These are phyloP conservation scores for Brachypalpus laphriformis DNA, from an alignment of 2,888 invertebrate genomes.

Conservation along the genomic window DNA sequence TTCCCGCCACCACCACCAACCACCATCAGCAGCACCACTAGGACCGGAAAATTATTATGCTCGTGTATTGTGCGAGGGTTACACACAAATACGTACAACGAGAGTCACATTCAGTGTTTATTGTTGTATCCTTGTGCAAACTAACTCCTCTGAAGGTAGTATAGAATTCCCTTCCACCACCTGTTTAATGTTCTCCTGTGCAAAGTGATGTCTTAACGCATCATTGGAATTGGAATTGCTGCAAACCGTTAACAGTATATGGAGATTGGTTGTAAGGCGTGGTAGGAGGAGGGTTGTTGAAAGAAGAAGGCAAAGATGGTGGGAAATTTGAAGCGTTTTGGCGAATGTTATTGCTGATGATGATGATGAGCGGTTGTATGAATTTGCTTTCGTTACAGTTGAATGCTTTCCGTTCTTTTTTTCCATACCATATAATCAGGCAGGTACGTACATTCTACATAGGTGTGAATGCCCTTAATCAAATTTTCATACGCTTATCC, in stretches of 20 bases:
- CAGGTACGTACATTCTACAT: too few species aligned
- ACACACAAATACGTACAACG: neutral
- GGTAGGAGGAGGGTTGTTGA: neutral
- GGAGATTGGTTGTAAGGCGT: neutral
- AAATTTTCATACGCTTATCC: slow-evolving; percentile 46
- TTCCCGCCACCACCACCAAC: slow-evolving; percentile 7
- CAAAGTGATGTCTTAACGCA: slow-evolving; percentile 56
- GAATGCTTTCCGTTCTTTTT: slow-evolving; percentile 15
- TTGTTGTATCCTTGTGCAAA: slow-evolving; percentile 26
- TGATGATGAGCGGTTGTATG: slow-evolving; percentile 28
- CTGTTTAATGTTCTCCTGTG: slow-evolving; percentile 25
- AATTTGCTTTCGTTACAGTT: slow-evolving; percentile 26
- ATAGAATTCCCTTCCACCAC: neutral
- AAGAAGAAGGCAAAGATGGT: neutral
- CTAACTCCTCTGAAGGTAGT: neutral
- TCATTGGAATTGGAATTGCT: slow-evolving; percentile 42
- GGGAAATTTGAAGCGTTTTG: slow-evolving; percentile 28
- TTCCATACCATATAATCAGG: neutral
- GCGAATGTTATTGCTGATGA: slow-evolving; percentile 17
- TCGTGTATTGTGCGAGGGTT: neutral
- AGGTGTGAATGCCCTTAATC: slow-evolving; percentile 50
- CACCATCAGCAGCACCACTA: neutral
- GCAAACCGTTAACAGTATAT: slow-evolving; percentile 29
- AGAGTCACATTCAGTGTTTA: slow-evolving; percentile 20
- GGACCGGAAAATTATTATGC: slow-evolving; percentile 46